Conservation (phyloP, 2,113 vertebrate genomes). For the Mastomys natalensis region DNA sequence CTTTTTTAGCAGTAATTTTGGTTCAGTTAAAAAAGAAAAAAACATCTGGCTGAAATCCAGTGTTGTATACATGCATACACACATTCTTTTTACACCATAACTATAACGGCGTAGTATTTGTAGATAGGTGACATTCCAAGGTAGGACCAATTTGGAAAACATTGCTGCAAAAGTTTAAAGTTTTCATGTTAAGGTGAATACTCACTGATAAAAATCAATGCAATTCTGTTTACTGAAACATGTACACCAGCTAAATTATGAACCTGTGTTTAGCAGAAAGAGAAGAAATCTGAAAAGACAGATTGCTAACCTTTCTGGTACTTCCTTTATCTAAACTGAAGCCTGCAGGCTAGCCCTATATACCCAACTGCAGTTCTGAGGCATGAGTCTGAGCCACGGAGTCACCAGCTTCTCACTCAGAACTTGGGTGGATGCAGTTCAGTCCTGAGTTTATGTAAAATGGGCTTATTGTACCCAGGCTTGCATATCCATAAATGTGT, state of each 20-base stretch:
- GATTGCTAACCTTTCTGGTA: conserved; percentile 67
- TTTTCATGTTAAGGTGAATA: conserved; percentile 38
- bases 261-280: conserved; percentile 69
- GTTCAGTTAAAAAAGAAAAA: conserved; percentile 31
- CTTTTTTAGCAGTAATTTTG: conserved; percentile 6
- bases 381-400: neutral
- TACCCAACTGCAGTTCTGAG: conserved; percentile 51
- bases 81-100: conserved; percentile 7
- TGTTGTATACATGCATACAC: neutral
- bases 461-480: conserved; percentile 16
- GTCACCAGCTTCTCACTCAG: conserved; percentile 42
- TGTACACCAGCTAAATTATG: conserved; percentile 41
- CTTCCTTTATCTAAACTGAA: conserved; percentile 72
- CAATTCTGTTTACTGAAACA: conserved; percentile 61
- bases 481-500: conserved; percentile 47
- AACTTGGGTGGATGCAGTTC: conserved; percentile 30
- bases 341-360: conserved; percentile 1
- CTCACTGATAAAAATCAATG: conserved; percentile 56
- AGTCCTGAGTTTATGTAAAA: conserved; percentile 51
- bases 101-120: conserved; percentile 8
- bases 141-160: conserved; percentile 62
- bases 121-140: conserved; percentile 47
- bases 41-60: neutral
- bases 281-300: conserved; percentile 69
- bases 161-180: conserved; percentile 51